Evolutionary conservation across 2,797 vertebrate species (phyloP).

Genomic region (Sebastes cheni): DNA sequence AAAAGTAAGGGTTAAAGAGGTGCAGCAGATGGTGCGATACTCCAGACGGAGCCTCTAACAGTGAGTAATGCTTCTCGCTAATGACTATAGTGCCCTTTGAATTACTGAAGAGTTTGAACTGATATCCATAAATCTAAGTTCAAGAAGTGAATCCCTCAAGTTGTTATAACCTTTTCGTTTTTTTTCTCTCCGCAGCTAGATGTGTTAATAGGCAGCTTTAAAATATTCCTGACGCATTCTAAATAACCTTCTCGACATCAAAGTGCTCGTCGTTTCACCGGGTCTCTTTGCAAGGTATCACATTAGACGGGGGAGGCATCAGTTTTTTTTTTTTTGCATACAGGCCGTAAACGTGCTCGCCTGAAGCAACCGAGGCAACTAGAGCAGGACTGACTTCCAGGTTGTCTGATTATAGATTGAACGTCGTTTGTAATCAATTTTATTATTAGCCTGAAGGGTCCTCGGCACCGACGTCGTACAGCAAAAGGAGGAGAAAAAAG

Average conservation of each 20-base stretch:
- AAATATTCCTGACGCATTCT: slow-evolving; percentile 72
- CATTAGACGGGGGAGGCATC: slow-evolving; percentile 62
- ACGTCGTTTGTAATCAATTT: slow-evolving; percentile 46
- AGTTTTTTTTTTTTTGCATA: slow-evolving; percentile 40
- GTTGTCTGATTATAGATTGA: slow-evolving; percentile 39
- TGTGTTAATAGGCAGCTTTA: slow-evolving; percentile 52
- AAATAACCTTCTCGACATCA: slow-evolving; percentile 73
- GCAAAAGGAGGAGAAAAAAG: not conserved
- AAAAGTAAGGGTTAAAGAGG: slow-evolving; percentile 41
- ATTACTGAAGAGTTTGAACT: slow-evolving; percentile 40
- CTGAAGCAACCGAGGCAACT: slow-evolving; percentile 51
- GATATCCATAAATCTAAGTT: slow-evolving; percentile 44
- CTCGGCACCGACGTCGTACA: not conserved
- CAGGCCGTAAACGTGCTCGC: slow-evolving; percentile 45
- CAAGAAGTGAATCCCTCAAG: slow-evolving; percentile 24
- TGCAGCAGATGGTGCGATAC: slow-evolving; percentile 42
- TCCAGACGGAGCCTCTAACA: slow-evolving; percentile 45
- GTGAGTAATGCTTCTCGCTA: slow-evolving; percentile 18
- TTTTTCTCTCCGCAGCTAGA: slow-evolving; percentile 7
- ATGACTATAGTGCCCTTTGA: slow-evolving; percentile 45
- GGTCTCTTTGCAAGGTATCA: slow-evolving; percentile 62
- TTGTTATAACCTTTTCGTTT: slow-evolving; percentile 23
- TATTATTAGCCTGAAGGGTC: slow-evolving; percentile 15
- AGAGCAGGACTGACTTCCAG: slow-evolving; percentile 36
- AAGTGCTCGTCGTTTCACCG: slow-evolving; percentile 58